Evolutionary conservation across 35 echinoderm and acorn worm genomes (phyloP).

Genomic region (Hemicentrotus pulcherrimus): DNA sequence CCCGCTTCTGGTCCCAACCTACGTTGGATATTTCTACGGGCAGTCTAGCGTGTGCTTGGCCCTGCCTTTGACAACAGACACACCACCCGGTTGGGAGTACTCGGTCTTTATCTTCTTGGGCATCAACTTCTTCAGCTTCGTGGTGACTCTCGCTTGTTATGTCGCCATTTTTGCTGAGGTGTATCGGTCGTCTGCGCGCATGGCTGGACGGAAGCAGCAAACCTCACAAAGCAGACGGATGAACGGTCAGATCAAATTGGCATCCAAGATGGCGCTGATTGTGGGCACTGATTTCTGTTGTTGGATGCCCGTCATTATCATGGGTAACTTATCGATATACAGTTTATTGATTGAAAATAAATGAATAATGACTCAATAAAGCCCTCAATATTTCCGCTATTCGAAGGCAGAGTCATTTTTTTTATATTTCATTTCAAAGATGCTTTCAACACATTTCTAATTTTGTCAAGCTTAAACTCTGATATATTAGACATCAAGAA

Average conservation of each 20-base stretch:
- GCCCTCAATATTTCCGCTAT: too few species aligned
- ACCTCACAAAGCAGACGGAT: neutral
- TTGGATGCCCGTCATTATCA: slow-evolving; percentile 42
- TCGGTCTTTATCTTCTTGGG: slow-evolving; percentile 68
- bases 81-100: slow-evolving; percentile 39
- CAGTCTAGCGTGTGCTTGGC: slow-evolving; percentile 71
- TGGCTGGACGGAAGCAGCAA: slow-evolving; percentile 8
- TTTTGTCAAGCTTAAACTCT: too few species aligned
- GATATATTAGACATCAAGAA: too few species aligned
- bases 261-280: slow-evolving; percentile 41
- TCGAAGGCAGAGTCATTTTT: too few species aligned
- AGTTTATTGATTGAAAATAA: too few species aligned
- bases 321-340: neutral
- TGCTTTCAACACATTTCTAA: too few species aligned
- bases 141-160: slow-evolving; percentile 64
- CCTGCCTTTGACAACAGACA: slow-evolving; percentile 50
- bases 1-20: slow-evolving; percentile 26
- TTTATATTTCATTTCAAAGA: too few species aligned
- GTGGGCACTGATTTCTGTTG: slow-evolving; percentile 40
- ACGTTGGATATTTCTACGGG: slow-evolving; percentile 59
- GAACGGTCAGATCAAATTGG: slow-evolving; percentile 35
- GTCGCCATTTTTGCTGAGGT: slow-evolving; percentile 58
- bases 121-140: slow-evolving; percentile 65
- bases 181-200: slow-evolving; percentile 32
- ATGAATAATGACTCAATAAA: too few species aligned